Evolutionary conservation across 2,113 vertebrate genomes (phyloP).

Genomic region (Crotalus tigris): DNA sequence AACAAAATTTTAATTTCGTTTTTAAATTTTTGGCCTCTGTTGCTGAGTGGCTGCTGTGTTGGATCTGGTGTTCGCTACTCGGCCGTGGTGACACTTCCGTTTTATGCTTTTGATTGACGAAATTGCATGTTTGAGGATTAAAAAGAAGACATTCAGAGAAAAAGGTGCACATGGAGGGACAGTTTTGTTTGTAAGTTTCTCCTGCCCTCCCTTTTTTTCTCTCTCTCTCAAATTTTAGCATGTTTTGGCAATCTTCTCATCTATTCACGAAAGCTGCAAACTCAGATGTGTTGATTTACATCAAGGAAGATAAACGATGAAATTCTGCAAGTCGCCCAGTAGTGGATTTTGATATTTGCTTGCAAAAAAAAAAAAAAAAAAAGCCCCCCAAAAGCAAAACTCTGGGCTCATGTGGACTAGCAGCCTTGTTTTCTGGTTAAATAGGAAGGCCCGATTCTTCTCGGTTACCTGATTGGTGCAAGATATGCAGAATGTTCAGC

Average conservation of each 20-base stretch:
- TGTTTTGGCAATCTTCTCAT: not conserved
- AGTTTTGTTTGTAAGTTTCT: not conserved
- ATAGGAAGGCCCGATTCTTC: not conserved
- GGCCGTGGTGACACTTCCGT: rapidly evolving
- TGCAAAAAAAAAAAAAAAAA: not conserved
- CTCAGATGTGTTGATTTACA: not conserved
- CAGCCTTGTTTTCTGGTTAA: not conserved
- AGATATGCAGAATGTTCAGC: not conserved
- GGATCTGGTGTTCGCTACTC: not conserved
- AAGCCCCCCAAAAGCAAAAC: not conserved
- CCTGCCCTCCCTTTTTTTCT: not conserved
- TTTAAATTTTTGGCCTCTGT: not conserved
- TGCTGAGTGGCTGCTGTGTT: not conserved
- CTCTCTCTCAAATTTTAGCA: not conserved
- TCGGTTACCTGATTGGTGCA: not conserved
- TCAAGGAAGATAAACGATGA: not conserved
- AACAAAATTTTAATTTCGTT: not conserved
- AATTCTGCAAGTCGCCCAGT: not conserved
- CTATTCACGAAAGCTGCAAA: not conserved
- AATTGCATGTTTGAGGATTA: not conserved
- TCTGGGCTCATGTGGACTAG: not conserved
- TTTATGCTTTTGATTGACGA: not conserved
- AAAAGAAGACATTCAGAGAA: not conserved
- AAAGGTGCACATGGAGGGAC: not conserved
- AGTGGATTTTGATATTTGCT: not conserved